A percentile compares a stretch with the other conserved stretches of the same genome.
These are phyloP conservation scores for Anomalospiza imberbis DNA, from an alignment of 2,797 vertebrate species.

Conservation along the genomic window DNA sequence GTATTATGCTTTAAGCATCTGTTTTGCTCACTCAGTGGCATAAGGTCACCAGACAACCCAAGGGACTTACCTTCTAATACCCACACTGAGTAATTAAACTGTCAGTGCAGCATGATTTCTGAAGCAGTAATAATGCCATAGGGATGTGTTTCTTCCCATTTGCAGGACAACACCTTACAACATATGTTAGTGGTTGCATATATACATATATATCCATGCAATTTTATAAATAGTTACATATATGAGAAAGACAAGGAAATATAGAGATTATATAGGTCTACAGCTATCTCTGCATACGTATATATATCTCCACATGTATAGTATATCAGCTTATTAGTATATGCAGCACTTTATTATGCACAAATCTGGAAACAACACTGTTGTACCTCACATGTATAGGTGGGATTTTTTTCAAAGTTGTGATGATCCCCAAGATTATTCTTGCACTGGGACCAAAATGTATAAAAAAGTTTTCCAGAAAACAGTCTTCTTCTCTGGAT, in stretches of 20 bases:
- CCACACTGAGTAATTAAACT: neutral
- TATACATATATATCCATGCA: neutral
- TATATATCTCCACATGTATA: no score
- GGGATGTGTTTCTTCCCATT: neutral
- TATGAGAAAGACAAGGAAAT: neutral
- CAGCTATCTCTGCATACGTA: fast-evolving
- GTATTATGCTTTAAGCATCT: neutral
- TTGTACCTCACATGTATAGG: neutral
- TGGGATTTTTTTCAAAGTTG: neutral
- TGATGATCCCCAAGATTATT: neutral
- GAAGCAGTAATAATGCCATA: neutral
- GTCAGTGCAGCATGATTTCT: neutral
- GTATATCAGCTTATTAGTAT: neutral
- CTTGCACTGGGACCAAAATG: neutral
- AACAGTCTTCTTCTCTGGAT: neutral
- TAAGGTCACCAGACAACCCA: neutral
- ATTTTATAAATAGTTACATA: neutral
- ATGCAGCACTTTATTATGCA: neutral
- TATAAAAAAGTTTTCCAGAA: neutral
- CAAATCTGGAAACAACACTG: neutral
- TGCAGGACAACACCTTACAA: neutral
- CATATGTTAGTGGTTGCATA: neutral
- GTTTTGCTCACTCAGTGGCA: neutral
- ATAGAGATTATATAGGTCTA: neutral
- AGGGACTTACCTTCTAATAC: neutral